Evolutionary conservation across 2,888 invertebrate species (phyloP), one percentile per base, ranked within the genome.

Genomic region (Apamea sordens): DNA sequence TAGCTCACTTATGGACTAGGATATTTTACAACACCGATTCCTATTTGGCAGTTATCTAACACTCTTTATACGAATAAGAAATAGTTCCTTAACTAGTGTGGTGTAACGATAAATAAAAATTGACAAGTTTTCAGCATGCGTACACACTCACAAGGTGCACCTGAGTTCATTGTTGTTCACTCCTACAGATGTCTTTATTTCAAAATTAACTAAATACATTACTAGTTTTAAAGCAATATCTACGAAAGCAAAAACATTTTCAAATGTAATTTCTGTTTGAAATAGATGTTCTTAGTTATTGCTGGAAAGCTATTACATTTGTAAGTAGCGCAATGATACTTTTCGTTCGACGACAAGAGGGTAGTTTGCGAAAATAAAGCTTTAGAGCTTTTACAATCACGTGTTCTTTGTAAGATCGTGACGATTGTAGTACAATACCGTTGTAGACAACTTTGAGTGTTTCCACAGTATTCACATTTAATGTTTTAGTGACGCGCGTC

Each of bases 31-130:
- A 96, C 95, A 96, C 92, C 93, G 94, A 95, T 92, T 93, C 92
- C 94, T 96, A 96, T 96, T 96, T 96, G 96, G 96, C 96, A 96
- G 96, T 96, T 93, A 95, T 92, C 95, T 95, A 96, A 95, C 90
- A 93, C 92, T 92, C 92, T 93, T 94, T 92, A 91, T 90, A 92
- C 86, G 90, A 90, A 91, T 91, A 91, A 92, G 91, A 92, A 89
- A 86, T 91, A 91, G 73, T 85, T 88, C 90, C 89, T 89, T 90
- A 87, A 90, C 87, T 90, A 89, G 90, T 70, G 86, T 91, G 90
- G 91, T 91, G 91, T 83, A 87, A 89, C 79, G 90, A 82, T 89
- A 93, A 95, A 94, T 91, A 87, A 93, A 81, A 95, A 95, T 95
- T 95, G 94, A 94, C 94, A 91, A 92, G 90, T 92, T 90, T 81